Conservation (phyloP, 2,797 vertebrate genomes). For the Florisuga fusca region DNA sequence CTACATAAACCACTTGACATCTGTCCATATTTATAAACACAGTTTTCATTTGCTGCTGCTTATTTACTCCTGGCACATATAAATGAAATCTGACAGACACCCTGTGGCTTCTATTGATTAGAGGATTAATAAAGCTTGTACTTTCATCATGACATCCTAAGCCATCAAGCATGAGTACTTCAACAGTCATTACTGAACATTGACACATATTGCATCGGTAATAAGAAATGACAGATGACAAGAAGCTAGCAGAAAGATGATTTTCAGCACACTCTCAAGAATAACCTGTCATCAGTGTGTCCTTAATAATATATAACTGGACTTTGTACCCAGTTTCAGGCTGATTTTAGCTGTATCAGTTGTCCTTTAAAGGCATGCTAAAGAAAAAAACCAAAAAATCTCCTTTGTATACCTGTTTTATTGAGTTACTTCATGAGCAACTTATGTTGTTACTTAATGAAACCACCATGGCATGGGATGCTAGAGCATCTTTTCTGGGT, state of each 20-base stretch:
- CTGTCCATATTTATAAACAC: constrained; percentile 28
- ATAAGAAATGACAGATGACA: constrained; percentile 22
- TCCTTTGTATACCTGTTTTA: neutral
- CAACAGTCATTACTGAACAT: constrained; percentile 8
- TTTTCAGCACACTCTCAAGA: neutral
- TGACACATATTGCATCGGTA: neutral
- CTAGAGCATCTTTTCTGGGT: neutral
- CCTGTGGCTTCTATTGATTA: constrained; percentile 34
- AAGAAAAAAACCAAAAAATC: neutral
- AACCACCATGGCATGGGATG: neutral
- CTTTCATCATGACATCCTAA: constrained; percentile 26
- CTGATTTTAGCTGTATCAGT: neutral
- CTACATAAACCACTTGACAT: constrained; percentile 12
- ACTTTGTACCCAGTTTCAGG: neutral
- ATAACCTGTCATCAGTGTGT: neutral
- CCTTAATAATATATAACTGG: neutral
- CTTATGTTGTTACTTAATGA: neutral
- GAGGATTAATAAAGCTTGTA: constrained; percentile 55
- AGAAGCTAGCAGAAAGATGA: neutral
- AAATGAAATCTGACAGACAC: constrained; percentile 36
- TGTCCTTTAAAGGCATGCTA: neutral
- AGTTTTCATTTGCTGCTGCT: constrained; percentile 17
- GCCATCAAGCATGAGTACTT: neutral
- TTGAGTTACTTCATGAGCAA: neutral
- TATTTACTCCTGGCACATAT: constrained; percentile 42